A percentile compares a stretch with the other conserved stretches of the same genome.
Conservation (phyloP, 2,113 vertebrate species). For the Lepus europaeus region DNA sequence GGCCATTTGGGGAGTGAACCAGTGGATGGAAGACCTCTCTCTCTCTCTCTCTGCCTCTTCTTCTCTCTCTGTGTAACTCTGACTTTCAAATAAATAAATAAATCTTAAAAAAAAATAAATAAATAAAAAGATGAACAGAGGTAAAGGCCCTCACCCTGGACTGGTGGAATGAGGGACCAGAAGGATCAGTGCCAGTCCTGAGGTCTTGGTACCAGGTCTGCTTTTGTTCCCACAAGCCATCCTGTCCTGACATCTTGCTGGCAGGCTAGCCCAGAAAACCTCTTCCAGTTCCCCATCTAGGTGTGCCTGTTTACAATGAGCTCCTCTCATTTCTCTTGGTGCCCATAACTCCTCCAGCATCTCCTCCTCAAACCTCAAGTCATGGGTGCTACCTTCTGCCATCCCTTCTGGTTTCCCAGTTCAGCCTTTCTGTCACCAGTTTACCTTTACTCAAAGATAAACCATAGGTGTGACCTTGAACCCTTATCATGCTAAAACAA, state of each 20-base stretch:
- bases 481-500: not conserved
- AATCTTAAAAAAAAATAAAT: too few relatives aligned
- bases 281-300: not conserved
- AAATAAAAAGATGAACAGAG: not conserved
- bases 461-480: not conserved
- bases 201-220: not conserved
- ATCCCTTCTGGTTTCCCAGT: not conserved
- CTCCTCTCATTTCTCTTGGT: not conserved
- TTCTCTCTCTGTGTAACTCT: too few relatives aligned
- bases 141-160: not conserved
- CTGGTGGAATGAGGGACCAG: not conserved
- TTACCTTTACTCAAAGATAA: constrained; percentile 3
- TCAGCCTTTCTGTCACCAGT: not conserved
- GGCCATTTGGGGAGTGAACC: too few relatives aligned
- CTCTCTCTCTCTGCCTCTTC: too few relatives aligned
- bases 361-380: not conserved
- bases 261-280: not conserved
- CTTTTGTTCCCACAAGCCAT: not conserved
- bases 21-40: too few relatives aligned
- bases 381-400: not conserved
- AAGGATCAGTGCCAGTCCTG: not conserved
- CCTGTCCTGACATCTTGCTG: not conserved
- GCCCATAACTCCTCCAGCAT: not conserved
- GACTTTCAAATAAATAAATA: too few relatives aligned
- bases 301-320: not conserved